phyloP scores from a whole-genome alignment of 2,113 vertebrate species.

The Misgurnus anguillicaudatus region DNA sequence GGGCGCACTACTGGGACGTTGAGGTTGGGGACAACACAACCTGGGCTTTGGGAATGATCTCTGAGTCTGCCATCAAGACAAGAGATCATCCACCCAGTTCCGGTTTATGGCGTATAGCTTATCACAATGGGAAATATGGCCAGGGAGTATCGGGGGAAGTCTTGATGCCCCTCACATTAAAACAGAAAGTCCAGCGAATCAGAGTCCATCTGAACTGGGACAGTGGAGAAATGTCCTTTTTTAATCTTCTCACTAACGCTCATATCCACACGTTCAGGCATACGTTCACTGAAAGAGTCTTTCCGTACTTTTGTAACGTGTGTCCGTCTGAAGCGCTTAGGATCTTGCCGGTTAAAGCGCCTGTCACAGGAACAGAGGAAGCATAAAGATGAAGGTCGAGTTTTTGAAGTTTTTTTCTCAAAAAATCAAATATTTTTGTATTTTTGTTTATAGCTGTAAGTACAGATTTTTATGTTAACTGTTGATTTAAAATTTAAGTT shows the following conservation, averaged over 20 bases:
- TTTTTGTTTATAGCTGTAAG: no score
- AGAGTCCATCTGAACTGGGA: conserved; percentile 49
- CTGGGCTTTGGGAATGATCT: conserved; percentile 54
- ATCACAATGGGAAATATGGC: conserved; percentile 37
- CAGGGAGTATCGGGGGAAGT: conserved; percentile 32
- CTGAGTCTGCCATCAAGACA: conserved; percentile 29
- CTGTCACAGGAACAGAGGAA: not conserved
- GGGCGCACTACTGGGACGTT: conserved; percentile 52
- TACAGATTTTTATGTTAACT: no score
- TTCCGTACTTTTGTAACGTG: conserved; percentile 51
- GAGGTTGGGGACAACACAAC: conserved; percentile 44
- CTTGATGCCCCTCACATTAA: conserved; percentile 21
- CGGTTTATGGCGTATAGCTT: conserved; percentile 43
- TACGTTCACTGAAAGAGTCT: conserved; percentile 46
- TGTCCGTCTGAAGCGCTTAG: conserved; percentile 38
- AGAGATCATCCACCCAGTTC: conserved; percentile 2
- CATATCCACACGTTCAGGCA: conserved; percentile 43
- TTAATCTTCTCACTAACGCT: not conserved
- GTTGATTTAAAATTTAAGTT: no score
- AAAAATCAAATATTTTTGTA: no score
- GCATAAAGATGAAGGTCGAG: no score
- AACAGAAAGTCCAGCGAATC: conserved; percentile 36
- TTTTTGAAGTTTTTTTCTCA: no score
- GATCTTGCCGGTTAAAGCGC: conserved; percentile 5
- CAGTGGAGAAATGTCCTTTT: conserved; percentile 14